Evolutionary conservation across 2,888 invertebrate genomes (phyloP).

Genomic region (Orthonychiurus folsomi): DNA sequence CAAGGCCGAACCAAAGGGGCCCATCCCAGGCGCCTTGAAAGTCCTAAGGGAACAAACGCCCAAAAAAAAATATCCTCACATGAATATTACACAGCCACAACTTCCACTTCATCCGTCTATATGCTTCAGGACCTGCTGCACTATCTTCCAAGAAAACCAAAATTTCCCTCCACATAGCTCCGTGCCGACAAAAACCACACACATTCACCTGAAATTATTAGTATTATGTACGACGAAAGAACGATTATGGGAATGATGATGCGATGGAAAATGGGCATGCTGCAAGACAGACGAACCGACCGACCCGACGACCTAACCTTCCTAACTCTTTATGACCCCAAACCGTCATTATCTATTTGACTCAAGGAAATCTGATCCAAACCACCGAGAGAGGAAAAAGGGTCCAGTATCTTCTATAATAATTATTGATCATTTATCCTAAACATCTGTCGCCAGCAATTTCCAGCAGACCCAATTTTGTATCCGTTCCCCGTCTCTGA

Average conservation of each 20-base stretch:
- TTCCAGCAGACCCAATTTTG: neutral
- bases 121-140: conserved; percentile 6
- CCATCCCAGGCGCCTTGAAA: conserved; percentile 40
- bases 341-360: conserved; percentile 3
- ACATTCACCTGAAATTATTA: conserved; percentile 17
- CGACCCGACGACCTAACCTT: neutral
- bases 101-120: conserved; percentile 1
- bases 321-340: neutral
- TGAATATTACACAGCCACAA: neutral
- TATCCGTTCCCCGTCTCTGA: neutral
- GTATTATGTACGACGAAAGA: conserved; percentile 12
- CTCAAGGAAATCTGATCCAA: conserved; percentile 2
- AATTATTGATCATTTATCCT: conserved; percentile 11
- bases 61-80: conserved; percentile 9
- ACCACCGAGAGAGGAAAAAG: neutral
- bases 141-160: conserved; percentile 24
- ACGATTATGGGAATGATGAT: conserved; percentile 19
- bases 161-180: conserved; percentile 19
- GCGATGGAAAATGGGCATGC: neutral
- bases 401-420: neutral
- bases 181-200: conserved; percentile 27
- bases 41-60: conserved; percentile 35
- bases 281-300: neutral
- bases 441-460: conserved; percentile 4
- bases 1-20: conserved; percentile 40